Evolutionary conservation across 2,113 vertebrate species (phyloP).

Genomic region (Orientallactaga bullata): DNA sequence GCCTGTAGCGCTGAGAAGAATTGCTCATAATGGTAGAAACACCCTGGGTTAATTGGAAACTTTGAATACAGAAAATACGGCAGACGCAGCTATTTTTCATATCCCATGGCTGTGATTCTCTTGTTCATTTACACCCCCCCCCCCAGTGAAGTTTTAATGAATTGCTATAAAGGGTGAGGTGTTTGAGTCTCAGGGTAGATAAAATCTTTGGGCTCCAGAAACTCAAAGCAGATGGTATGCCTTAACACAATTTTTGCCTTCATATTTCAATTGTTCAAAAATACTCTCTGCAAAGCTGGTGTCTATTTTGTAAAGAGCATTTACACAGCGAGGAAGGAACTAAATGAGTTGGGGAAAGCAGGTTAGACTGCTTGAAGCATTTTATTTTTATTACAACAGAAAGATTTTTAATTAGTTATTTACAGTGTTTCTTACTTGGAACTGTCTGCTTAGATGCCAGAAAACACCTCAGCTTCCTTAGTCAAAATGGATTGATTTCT

Average conservation of each 20-base stretch:
- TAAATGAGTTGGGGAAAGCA: conserved; percentile 73
- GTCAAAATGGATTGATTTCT: conserved; percentile 58
- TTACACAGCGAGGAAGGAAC: conserved; percentile 70
- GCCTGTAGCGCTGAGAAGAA: background rate
- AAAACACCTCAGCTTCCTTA: conserved; percentile 52
- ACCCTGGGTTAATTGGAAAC: conserved; percentile 53
- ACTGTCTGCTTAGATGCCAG: conserved; percentile 53
- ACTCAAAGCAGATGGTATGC: conserved; percentile 78
- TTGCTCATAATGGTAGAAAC: conserved; percentile 7
- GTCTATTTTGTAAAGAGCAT: conserved; percentile 64
- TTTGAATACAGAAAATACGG: conserved; percentile 49
- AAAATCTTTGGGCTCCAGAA: conserved; percentile 70
- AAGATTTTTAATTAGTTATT: conserved; percentile 81
- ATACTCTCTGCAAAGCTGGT: conserved; percentile 75
- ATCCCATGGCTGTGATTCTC: conserved; percentile 46
- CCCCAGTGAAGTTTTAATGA: conserved; percentile 77
- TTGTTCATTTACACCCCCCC: background rate
- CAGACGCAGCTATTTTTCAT: conserved; percentile 62
- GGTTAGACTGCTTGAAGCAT: conserved; percentile 65
- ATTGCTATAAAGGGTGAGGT: conserved; percentile 68
- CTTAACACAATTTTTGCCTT: conserved; percentile 76
- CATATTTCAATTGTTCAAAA: conserved; percentile 82
- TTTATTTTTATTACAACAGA: conserved; percentile 77
- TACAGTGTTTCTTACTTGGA: conserved; percentile 71
- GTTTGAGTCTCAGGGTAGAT: conserved; percentile 73